These are phyloP conservation scores for Micropoecilia bifurca DNA, from an alignment of 2,797 vertebrate genomes.

Conservation along the genomic window DNA sequence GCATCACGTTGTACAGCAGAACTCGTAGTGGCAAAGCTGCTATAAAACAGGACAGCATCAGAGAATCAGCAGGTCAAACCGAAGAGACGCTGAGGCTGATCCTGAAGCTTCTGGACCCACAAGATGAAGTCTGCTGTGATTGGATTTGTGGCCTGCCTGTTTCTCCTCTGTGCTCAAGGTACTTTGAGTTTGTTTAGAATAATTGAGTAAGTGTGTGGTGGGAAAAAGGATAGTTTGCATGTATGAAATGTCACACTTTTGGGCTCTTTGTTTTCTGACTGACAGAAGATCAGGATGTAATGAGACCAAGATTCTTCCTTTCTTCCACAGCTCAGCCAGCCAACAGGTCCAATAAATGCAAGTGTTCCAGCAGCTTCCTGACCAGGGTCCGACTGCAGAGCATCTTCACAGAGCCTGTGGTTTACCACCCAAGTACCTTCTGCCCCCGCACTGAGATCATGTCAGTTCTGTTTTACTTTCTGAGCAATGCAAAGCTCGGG, in stretches of 20 bases:
- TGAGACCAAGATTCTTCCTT: background rate
- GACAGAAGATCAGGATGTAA: background rate
- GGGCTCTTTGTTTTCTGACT: background rate
- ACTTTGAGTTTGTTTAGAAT: background rate
- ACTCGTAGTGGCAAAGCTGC: accelerated
- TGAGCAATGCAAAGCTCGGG: background rate
- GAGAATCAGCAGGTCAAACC: constrained; percentile 11
- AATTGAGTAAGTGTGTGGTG: background rate
- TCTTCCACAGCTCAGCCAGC: constrained; percentile 9
- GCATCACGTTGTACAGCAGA: background rate
- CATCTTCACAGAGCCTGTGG: background rate
- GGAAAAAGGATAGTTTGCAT: background rate
- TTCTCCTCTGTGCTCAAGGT: constrained; percentile 37
- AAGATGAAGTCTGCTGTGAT: constrained; percentile 15
- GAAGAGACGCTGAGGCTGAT: background rate
- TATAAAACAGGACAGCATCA: constrained; percentile 15
- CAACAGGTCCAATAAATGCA: constrained; percentile 15
- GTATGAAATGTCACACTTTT: background rate
- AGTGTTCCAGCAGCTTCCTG: constrained; percentile 20
- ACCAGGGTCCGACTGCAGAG: background rate
- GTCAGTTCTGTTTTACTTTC: constrained; percentile 24
- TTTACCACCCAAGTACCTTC: constrained; percentile 22
- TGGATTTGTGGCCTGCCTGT: constrained; percentile 17
- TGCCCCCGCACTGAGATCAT: constrained; percentile 33
- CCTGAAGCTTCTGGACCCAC: constrained; percentile 6